phyloP scores from a whole-genome alignment of 2,797 vertebrate genomes.

The Synaphobranchus kaupii region DNA sequence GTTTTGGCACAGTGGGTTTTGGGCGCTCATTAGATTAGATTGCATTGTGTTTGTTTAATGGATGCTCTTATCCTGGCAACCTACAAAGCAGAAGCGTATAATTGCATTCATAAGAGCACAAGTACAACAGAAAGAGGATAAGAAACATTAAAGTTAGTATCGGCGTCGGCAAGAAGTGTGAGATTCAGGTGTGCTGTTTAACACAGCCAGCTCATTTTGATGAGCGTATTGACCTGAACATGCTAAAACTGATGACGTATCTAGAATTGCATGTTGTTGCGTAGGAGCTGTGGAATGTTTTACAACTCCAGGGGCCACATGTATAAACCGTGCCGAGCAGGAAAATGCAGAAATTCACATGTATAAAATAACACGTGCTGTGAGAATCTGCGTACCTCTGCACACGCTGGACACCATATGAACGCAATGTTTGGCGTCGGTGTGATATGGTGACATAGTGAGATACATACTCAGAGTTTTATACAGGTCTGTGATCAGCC shows the following conservation, averaged over 20 bases:
- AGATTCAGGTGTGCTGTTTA: neutral
- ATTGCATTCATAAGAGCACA: neutral
- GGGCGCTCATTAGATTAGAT: neutral
- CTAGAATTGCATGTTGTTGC: neutral
- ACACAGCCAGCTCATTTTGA: neutral
- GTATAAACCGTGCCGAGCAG: no score
- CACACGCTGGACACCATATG: no score
- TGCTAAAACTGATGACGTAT: neutral
- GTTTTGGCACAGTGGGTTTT: neutral
- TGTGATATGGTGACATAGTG: no score
- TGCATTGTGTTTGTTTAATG: neutral
- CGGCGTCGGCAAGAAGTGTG: neutral
- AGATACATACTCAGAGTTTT: no score
- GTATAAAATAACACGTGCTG: no score
- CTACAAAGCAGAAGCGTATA: neutral
- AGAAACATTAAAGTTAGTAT: neutral
- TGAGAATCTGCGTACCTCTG: no score
- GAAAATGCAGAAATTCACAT: no score
- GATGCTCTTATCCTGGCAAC: neutral
- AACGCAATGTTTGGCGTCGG: no score
- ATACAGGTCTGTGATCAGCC: neutral
- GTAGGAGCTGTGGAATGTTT: neutral
- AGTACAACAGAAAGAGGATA: neutral
- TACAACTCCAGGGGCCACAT: neutral
- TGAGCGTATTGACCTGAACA: neutral